A percentile compares a stretch with the other conserved stretches of the same genome.
phyloP scores from a whole-genome alignment of 2,113 vertebrate genomes.

The Urocynchramus pylzowi region DNA sequence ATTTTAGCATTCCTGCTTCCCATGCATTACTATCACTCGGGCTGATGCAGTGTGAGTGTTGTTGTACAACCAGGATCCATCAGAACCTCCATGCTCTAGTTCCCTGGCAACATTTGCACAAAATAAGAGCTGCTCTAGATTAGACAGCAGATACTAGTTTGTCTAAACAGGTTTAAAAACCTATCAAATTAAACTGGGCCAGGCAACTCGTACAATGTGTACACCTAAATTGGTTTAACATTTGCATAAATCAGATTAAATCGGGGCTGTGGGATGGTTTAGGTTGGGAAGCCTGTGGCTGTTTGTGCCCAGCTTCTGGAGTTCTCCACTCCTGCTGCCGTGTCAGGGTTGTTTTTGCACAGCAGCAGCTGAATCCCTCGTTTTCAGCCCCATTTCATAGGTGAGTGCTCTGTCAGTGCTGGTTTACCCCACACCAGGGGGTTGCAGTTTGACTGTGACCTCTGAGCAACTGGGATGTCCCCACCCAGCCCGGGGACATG shows the following conservation, averaged over 20 bases:
- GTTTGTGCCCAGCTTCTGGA: not conserved
- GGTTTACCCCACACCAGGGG: not conserved
- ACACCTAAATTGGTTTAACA: slow-evolving; percentile 11
- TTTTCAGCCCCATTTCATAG: not conserved
- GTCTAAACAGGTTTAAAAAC: slow-evolving; percentile 42
- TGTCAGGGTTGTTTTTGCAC: not conserved
- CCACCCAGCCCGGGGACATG: fast-evolving
- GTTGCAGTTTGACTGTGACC: not conserved
- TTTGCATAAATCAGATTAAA: slow-evolving; percentile 14
- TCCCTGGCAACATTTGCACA: slow-evolving; percentile 6
- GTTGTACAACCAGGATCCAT: not conserved
- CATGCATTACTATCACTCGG: fast-evolving
- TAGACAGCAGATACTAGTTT: slow-evolving; percentile 13
- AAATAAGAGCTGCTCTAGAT: not conserved
- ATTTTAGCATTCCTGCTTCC: not conserved
- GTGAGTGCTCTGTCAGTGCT: not conserved
- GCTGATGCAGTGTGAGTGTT: not conserved
- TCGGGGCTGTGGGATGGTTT: not conserved
- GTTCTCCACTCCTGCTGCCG: not conserved
- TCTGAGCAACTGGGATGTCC: fast-evolving
- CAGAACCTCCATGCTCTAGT: not conserved
- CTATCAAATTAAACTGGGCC: slow-evolving; percentile 25
- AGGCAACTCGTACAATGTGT: not conserved
- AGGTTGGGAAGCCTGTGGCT: not conserved
- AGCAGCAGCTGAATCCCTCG: not conserved